Evolutionary conservation across 1,140 invertebrate species (phyloP), one percentile per base, ranked within the genome.

Genomic region (Dreissena rostriformis): DNA sequence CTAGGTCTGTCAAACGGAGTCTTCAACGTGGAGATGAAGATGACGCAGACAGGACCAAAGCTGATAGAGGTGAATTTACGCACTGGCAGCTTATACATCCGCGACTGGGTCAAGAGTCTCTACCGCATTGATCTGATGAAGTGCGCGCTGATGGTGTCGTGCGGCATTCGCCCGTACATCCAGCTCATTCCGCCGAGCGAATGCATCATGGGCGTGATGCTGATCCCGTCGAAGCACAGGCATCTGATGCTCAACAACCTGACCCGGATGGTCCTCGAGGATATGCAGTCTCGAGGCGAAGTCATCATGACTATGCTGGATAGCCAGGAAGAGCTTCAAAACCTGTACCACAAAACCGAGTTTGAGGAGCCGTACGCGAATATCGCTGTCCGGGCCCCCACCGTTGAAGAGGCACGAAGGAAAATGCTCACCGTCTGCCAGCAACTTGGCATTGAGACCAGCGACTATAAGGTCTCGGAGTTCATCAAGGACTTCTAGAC

Each of bases 21-120:
- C 19, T 90, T 88, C 67, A 90, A 90, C 75, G 87, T 90, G 8
- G 89, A 90, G 68, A 82, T 90, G 80, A 88, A 83, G 53, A 88
- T 89, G 89, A 87, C 88, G 4, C 57, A 65, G 11, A 76, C 79
- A 6, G 89, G 89, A 14, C 89, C 89, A 67, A 88, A 87, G 73
- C 78, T 90, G 14, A 72, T 89, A 8, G 89, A 90, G 74, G 86
- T 90, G 22, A 90, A 90, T 70, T 86, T 84, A 1, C 66, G 89
- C 49, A 90, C 89, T 87, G 88, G 88, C 7, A 88, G 89, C 6
- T 88, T 86, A 51, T 90, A 90, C 73, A 76, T 89, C 10, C 65
- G 88, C 10, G 86, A 90, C 67, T 90, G 89, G 89, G 88, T 90
- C 24, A 72, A 71, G 11, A 28, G 51, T 1, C 73, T 87, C 26